A percentile compares a stretch with the other conserved stretches of the same genome.
phyloP scores from a whole-genome alignment of 2,113 vertebrate genomes.

The Clinocottus analis region DNA sequence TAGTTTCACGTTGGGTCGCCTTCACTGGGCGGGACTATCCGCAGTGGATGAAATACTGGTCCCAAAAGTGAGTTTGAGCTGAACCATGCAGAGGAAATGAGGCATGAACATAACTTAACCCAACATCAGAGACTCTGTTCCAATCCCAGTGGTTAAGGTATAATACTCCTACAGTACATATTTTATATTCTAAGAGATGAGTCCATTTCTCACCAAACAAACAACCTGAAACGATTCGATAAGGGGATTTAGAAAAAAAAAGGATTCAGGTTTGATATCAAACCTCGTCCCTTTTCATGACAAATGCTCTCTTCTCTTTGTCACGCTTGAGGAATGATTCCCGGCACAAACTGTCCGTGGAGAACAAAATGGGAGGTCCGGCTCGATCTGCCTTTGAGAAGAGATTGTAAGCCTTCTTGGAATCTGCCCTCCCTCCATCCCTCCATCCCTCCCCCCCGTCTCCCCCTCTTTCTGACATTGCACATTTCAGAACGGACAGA shows the following conservation, averaged over 20 bases:
- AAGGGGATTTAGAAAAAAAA: background rate
- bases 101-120: background rate
- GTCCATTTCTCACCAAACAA: background rate
- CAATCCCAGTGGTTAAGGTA: background rate
- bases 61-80: background rate
- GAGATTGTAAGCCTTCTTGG: conserved; percentile 62
- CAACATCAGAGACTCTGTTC: background rate
- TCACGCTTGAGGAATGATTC: conserved; percentile 13
- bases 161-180: background rate
- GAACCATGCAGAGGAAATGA: background rate
- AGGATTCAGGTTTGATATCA: background rate
- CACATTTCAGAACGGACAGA: conserved; percentile 71
- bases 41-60: background rate
- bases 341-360: conserved; percentile 8
- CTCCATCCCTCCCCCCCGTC: conserved; percentile 22
- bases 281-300: background rate
- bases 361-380: conserved; percentile 42
- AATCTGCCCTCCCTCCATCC: conserved; percentile 54
- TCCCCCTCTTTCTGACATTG: conserved; percentile 68
- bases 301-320: conserved; percentile 18
- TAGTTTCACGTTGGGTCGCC: background rate
- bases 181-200: background rate
- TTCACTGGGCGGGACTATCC: background rate
- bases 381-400: conserved; percentile 32
- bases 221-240: background rate